phyloP scores from a whole-genome alignment of 2,797 vertebrate genomes.

The Alauda arvensis region DNA sequence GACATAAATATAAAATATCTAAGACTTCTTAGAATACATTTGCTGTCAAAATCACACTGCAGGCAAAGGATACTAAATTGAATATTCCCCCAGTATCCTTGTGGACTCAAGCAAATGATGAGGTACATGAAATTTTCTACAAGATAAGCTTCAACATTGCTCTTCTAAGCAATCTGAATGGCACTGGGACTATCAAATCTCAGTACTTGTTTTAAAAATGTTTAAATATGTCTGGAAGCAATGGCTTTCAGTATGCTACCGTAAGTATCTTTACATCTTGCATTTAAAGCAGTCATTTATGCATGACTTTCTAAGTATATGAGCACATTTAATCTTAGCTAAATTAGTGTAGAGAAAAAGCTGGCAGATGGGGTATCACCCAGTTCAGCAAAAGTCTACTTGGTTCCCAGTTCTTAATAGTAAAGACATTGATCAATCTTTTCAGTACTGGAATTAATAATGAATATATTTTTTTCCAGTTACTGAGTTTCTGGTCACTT shows the following conservation, averaged over 20 bases:
- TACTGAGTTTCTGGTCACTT: background rate
- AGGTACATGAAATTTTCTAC: background rate
- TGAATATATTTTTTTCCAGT: background rate
- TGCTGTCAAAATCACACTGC: background rate
- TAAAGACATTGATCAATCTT: background rate
- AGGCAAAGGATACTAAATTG: background rate
- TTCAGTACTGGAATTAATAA: background rate
- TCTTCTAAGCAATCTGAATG: slow-evolving; percentile 2
- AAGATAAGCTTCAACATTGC: slow-evolving; percentile 2
- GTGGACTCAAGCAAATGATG: background rate
- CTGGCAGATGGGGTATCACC: background rate
- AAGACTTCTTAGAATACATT: slow-evolving; percentile 9
- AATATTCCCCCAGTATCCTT: background rate
- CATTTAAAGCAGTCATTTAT: background rate
- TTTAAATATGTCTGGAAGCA: background rate
- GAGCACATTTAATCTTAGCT: background rate
- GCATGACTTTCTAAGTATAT: background rate
- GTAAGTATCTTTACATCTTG: background rate
- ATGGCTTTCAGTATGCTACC: background rate
- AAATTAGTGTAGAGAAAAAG: background rate
- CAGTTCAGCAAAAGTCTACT: background rate
- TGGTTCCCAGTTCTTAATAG: background rate
- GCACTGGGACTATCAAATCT: background rate
- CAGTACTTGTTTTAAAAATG: background rate
- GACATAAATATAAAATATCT: slow-evolving; percentile 16